These are phyloP conservation scores for Drosophila auraria DNA, from an alignment of 1,140 invertebrate genomes.

Conservation along the genomic window DNA sequence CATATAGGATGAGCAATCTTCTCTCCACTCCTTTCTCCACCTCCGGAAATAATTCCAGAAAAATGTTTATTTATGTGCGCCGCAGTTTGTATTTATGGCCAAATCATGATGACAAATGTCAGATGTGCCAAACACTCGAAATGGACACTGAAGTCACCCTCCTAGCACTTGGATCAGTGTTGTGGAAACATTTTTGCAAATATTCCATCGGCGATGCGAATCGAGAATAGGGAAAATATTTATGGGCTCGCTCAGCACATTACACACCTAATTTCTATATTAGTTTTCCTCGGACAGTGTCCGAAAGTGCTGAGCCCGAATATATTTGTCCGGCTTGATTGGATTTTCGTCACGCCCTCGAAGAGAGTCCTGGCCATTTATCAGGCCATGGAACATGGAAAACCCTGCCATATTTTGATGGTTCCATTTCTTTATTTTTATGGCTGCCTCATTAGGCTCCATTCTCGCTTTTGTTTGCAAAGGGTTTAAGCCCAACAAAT, in stretches of 20 bases:
- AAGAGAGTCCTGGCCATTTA: conserved; percentile 47
- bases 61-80: conserved; percentile 74
- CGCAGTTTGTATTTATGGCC: conserved; percentile 83
- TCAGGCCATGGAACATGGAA: conserved; percentile 31
- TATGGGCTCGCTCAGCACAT: conserved; percentile 80
- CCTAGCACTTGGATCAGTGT: conserved; percentile 15
- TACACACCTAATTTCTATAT: conserved; percentile 84
- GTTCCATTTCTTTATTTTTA: conserved; percentile 46
- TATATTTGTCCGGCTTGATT: conserved; percentile 74
- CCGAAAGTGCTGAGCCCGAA: conserved; percentile 35
- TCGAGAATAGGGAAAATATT: conserved; percentile 65
- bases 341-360: conserved; percentile 77
- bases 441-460: conserved; percentile 63
- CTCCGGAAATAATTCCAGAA: conserved; percentile 24
- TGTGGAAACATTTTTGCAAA: conserved; percentile 72
- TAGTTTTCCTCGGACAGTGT: conserved; percentile 65
- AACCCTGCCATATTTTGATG: conserved; percentile 59
- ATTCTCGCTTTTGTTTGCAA: conserved; percentile 56
- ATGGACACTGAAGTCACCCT: conserved; percentile 64
- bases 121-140: conserved; percentile 77
- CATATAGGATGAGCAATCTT: neutral
- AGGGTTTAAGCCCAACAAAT: conserved; percentile 76
- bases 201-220: conserved; percentile 59
- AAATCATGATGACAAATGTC: conserved; percentile 83
- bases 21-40: neutral